phyloP scores from a whole-genome alignment of 2,888 invertebrate species.

The Enoplolaimus lenunculus region DNA sequence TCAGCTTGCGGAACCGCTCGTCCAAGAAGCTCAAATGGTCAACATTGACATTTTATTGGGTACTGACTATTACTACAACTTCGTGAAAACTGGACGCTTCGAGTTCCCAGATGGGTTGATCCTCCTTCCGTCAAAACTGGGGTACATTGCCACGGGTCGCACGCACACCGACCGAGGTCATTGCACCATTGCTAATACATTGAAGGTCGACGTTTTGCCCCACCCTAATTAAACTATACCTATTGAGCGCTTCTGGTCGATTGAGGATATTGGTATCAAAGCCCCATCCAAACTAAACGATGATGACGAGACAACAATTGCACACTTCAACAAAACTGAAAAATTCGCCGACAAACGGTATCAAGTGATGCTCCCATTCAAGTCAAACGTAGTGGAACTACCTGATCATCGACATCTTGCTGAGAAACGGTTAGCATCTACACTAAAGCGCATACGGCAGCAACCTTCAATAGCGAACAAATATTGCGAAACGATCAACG shows the following conservation, averaged over 20 bases:
- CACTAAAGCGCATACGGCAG: not conserved
- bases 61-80: constrained; percentile 8
- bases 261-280: constrained; percentile 12
- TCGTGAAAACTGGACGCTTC: not conserved
- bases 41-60: constrained; percentile 5
- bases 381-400: not conserved
- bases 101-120: not conserved
- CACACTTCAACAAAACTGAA: not conserved
- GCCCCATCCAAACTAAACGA: not conserved
- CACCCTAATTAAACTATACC: not conserved
- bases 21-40: not conserved
- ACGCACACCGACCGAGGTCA: not conserved
- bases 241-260: not conserved
- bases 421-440: constrained; percentile 6
- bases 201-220: not conserved
- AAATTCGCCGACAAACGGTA: not conserved
- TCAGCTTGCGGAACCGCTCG: not conserved
- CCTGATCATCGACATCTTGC: constrained; percentile 10
- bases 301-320: constrained; percentile 18
- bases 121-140: not conserved
- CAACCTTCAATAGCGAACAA: not conserved
- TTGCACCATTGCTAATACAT: not conserved
- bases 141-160: constrained; percentile 8
- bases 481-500: constrained; percentile 2
- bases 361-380: not conserved